Conservation (phyloP, 2,888 invertebrate species). For the Mycalesis mineus region DNA sequence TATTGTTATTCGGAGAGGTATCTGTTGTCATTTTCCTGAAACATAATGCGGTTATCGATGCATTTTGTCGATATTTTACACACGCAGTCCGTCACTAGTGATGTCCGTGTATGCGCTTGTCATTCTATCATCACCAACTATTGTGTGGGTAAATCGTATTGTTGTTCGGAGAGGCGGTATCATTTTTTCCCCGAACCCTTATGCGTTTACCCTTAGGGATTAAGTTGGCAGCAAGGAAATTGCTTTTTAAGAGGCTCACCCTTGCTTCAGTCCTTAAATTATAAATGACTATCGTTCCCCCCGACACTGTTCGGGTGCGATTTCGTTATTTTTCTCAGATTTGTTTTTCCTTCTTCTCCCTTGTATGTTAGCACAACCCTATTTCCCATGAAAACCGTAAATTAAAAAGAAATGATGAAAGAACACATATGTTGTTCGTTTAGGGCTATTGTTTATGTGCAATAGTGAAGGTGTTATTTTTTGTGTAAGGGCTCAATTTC, state of each 20-base stretch:
- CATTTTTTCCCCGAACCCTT: conserved; percentile 39
- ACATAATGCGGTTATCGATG: too few relatives aligned
- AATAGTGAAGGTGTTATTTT: too few relatives aligned
- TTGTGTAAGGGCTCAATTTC: too few relatives aligned
- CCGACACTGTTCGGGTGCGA: conserved; percentile 26
- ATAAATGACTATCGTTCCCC: conserved; percentile 34
- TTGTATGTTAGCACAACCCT: conserved; percentile 18
- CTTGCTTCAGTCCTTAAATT: conserved; percentile 33
- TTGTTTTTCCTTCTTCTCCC: conserved; percentile 19
- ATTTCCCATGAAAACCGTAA: conserved; percentile 19
- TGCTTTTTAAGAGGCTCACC: conserved; percentile 33
- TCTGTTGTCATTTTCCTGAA: too few relatives aligned
- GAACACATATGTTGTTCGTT: too few relatives aligned
- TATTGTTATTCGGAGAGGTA: too few relatives aligned
- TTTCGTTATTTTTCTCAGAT: conserved; percentile 29
- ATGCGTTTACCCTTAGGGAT: conserved; percentile 34
- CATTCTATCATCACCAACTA: too few relatives aligned
- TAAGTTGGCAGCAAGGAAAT: conserved; percentile 38
- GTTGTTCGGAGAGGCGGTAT: conserved; percentile 50
- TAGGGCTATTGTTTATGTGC: too few relatives aligned
- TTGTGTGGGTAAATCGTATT: conserved; percentile 46
- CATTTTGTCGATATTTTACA: conserved; percentile 35
- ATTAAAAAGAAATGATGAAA: not conserved
- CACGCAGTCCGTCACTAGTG: conserved; percentile 35
- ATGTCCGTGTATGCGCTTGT: not conserved